phyloP scores from a whole-genome alignment of 2,888 invertebrate genomes.

The Pedicia rivosa region DNA sequence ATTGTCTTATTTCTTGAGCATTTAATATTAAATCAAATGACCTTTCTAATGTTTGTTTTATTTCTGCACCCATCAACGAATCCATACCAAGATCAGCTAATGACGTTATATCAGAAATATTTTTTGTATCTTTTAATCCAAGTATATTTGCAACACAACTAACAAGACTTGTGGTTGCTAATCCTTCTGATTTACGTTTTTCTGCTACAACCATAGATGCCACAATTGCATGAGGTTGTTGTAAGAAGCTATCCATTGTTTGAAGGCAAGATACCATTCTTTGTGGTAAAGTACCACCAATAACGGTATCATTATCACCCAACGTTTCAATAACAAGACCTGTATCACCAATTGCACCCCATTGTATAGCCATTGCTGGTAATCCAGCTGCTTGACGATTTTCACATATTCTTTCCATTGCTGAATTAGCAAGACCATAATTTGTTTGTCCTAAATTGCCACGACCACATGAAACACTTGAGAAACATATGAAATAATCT shows the following conservation, averaged over 20 bases:
- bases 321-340: slow-evolving; percentile 82
- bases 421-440: slow-evolving; percentile 93
- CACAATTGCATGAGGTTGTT: slow-evolving; percentile 69
- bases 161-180: slow-evolving; percentile 46
- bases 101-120: slow-evolving; percentile 57
- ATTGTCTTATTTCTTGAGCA: slow-evolving; percentile 75
- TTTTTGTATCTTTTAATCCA: slow-evolving; percentile 72
- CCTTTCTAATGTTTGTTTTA: slow-evolving; percentile 88
- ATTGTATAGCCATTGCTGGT: slow-evolving; percentile 86
- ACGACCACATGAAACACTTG: slow-evolving; percentile 90
- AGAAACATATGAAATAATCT: slow-evolving; percentile 92
- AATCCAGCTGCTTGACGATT: slow-evolving; percentile 65
- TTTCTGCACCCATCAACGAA: slow-evolving; percentile 97
- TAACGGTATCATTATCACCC: slow-evolving; percentile 77
- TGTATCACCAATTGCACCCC: slow-evolving; percentile 98
- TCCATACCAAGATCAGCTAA: slow-evolving; percentile 95
- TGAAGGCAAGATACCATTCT: slow-evolving; percentile 84
- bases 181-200: slow-evolving; percentile 46
- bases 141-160: slow-evolving; percentile 78
- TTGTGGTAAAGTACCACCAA: slow-evolving; percentile 93
- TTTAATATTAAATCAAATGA: slow-evolving; percentile 82
- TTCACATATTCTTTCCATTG: slow-evolving; percentile 93
- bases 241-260: slow-evolving; percentile 79
- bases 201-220: slow-evolving; percentile 80
- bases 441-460: slow-evolving; percentile 95